Conservation (phyloP, 2,113 vertebrate genomes). For the Phoxinus phoxinus region DNA sequence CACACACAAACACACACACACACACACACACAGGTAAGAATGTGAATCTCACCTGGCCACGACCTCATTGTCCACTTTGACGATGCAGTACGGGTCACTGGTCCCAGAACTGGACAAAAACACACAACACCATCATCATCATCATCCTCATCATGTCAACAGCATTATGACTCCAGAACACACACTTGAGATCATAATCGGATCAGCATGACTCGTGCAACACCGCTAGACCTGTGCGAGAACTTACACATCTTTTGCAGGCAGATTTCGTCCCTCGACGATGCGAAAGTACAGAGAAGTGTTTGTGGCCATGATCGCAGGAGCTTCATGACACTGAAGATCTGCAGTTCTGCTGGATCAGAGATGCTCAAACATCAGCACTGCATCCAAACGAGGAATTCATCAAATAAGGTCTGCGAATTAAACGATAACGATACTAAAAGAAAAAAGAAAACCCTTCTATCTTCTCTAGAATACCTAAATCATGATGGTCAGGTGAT, state of each 20-base stretch:
- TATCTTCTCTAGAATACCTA: background rate
- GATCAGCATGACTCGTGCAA: too few species aligned
- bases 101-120: constrained; percentile 81
- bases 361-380: background rate
- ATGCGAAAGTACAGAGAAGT: constrained; percentile 87
- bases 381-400: background rate
- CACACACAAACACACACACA: too few species aligned
- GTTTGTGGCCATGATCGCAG: constrained; percentile 32
- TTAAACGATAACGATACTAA: background rate
- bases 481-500: background rate
- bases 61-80: constrained; percentile 91
- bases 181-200: too few species aligned
- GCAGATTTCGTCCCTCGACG: constrained; percentile 88
- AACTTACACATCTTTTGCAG: constrained; percentile 91
- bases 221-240: too few species aligned
- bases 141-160: background rate
- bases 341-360: background rate
- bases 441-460: background rate
- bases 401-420: background rate
- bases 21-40: background rate
- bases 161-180: background rate
- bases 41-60: constrained; percentile 84
- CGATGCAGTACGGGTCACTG: constrained; percentile 90
- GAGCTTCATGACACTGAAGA: background rate
- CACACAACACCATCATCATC: background rate